Percentiles rank a stretch among this genome's conserved stretches.
phyloP scores from a whole-genome alignment of 2,888 invertebrate genomes.

The Phragmatobia fuliginosa region DNA sequence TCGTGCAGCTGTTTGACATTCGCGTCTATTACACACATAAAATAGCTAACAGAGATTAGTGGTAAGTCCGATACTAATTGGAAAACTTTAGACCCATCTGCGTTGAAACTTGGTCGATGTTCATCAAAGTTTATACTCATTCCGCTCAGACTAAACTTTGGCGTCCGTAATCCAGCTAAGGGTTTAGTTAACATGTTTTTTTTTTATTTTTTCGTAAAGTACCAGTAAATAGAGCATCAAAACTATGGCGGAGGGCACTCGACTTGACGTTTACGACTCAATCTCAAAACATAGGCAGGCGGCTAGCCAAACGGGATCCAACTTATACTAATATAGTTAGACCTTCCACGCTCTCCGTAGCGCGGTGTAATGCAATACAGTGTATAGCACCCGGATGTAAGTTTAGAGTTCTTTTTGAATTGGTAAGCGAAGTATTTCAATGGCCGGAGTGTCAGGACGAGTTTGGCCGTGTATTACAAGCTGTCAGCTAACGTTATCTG shows the following conservation, averaged over 20 bases:
- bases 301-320: slow-evolving; percentile 69
- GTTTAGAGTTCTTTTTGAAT: slow-evolving; percentile 59
- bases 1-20: slow-evolving; percentile 40
- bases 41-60: slow-evolving; percentile 47
- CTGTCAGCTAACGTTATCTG: slow-evolving; percentile 79
- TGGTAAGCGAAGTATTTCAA: slow-evolving; percentile 71
- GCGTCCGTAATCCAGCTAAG: slow-evolving; percentile 64
- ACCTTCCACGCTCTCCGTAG: slow-evolving; percentile 58
- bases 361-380: slow-evolving; percentile 33
- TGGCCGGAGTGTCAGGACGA: slow-evolving; percentile 74
- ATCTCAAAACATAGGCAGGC: slow-evolving; percentile 80
- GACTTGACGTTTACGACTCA: slow-evolving; percentile 85
- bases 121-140: slow-evolving; percentile 70
- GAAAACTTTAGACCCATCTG: slow-evolving; percentile 65
- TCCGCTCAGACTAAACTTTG: slow-evolving; percentile 61
- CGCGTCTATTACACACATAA: slow-evolving; percentile 39
- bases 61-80: slow-evolving; percentile 59
- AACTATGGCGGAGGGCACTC: slow-evolving; percentile 77
- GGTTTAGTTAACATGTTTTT: slow-evolving; percentile 63
- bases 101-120: slow-evolving; percentile 58
- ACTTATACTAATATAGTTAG: slow-evolving; percentile 73
- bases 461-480: slow-evolving; percentile 76
- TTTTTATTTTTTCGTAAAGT: slow-evolving; percentile 66
- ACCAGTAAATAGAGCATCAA: slow-evolving; percentile 76
- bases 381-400: slow-evolving; percentile 48